Evolutionary conservation across 2,888 invertebrate species (phyloP), one percentile per base, ranked within the genome.

Genomic region (Anticlea derivata): DNA sequence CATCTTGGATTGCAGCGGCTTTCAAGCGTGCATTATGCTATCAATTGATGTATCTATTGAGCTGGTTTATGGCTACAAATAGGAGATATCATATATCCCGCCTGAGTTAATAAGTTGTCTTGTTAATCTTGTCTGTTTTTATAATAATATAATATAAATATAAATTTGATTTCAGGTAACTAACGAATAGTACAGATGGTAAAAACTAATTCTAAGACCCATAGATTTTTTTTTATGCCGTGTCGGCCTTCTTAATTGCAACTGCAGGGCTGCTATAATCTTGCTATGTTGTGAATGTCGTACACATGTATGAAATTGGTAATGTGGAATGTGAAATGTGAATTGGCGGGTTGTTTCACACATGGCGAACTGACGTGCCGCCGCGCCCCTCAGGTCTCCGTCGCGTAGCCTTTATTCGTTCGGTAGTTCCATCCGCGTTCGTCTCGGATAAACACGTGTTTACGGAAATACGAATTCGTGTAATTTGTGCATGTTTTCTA

Each of bases 381-480:
- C 66, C 78, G 78, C 81, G 74, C 79, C 80, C 78, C 79, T 72
- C 73, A 77, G 70, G 62, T 70, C 73, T 70, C 69, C 74, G 74
- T 68, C 71, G 65, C 68, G 67, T 78, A 24, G 33, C 34, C 26
- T 76, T 76, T 75, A 72, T 79, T 80, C 65, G 68, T 60, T 77
- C 65, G 69, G 61, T 77, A 85, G 88, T 87, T 66, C 63, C 79
- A 77, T 76, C 73, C 80, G 82, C 71, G 79, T 72, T 71, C 64
- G 76, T 70, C 70, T 67, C 67, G 70, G 62, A 66, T 70, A 66
- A 69, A 66, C 80, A 83, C 86, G 86, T 74, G 76, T 74, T 59
- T 61, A 61, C 63, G 55, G 59, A 48, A 61, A 50, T 35, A 41
- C 39, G 51, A 38, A 58, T 58, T 59, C 46, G 54, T 39, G 61